These are phyloP conservation scores for Gnatocerus cornutus DNA, from an alignment of 2,888 invertebrate species.

Conservation along the genomic window DNA sequence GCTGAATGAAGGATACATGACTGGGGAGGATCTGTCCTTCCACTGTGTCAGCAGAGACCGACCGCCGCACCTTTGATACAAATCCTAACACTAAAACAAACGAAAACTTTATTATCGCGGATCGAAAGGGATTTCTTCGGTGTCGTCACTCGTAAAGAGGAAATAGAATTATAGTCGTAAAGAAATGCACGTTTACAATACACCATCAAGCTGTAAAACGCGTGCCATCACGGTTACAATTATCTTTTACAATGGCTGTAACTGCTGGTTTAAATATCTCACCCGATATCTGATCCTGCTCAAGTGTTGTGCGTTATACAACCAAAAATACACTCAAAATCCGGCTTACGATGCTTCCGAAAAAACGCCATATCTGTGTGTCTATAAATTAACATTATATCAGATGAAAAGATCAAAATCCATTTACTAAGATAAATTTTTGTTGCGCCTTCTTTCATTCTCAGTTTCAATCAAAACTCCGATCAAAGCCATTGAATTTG, in stretches of 20 bases:
- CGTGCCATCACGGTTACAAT: background rate
- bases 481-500: conserved; percentile 34
- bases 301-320: too few species aligned
- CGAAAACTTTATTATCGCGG: conserved; percentile 54
- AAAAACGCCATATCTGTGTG: too few species aligned
- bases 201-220: background rate
- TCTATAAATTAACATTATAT: too few species aligned
- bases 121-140: conserved; percentile 24
- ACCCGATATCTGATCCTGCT: too few species aligned
- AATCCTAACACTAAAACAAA: conserved; percentile 47
- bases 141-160: background rate
- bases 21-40: conserved; percentile 58
- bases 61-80: conserved; percentile 49
- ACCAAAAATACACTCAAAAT: too few species aligned
- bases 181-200: background rate
- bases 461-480: conserved; percentile 26
- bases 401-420: too few species aligned
- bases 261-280: too few species aligned
- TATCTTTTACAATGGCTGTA: too few species aligned
- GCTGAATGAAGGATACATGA: conserved; percentile 60
- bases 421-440: too few species aligned
- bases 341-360: too few species aligned
- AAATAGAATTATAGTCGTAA: conserved; percentile 4
- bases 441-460: background rate
- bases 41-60: conserved; percentile 52